Evolutionary conservation across 2,888 invertebrate genomes (phyloP), one percentile per base, ranked within the genome.

Genomic region (Sylvicola cinctus): DNA sequence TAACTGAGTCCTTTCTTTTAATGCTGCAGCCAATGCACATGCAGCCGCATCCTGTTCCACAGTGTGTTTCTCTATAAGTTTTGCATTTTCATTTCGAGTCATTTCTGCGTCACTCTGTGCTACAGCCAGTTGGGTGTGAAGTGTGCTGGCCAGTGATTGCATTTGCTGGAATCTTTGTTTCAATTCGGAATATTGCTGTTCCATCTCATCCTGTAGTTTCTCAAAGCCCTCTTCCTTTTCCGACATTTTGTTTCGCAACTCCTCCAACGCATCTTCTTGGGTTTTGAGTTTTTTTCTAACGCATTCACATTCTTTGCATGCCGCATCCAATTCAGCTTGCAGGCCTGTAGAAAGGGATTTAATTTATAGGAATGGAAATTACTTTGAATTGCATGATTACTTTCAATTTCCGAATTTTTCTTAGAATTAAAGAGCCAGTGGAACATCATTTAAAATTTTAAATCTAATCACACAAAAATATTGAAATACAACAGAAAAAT

Each of bases 1-100:
- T 34, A 67, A 55, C 42, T 61, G 61, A 38, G 61, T 60, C 38
- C 68, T 67, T 46, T 72, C 69, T 34, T 61, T 61, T 28, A 65
- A 54, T 0, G 70, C 65, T 40, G 64, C 63, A 32, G 70, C 66
- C 32, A 73, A 47, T 2, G 67, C 59, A 46, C 62, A 62, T 38
- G 63, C 61, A 8, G 70, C 50, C 33, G 61, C 57, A 40, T 60
- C 55, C 39, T 66, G 58, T 45, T 70, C 69, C 29, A 58, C 57
- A 25, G 60, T 56, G 41, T 64, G 58, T 41, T 67, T 66, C 25
- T 48, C 49, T 35, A 60, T 55, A 36, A 68, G 48, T 32, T 51
- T 50, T 15, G 58, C 55, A 32, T 66, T 51, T 47, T 66, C 51
- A 16, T 42, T 40, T 7, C 47, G 49, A 42, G 47, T 50, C 31